A percentile compares a stretch with the other conserved stretches of the same genome.
Evolutionary conservation across 2,797 vertebrate species (phyloP).

Genomic region (Thalassophryne amazonica): DNA sequence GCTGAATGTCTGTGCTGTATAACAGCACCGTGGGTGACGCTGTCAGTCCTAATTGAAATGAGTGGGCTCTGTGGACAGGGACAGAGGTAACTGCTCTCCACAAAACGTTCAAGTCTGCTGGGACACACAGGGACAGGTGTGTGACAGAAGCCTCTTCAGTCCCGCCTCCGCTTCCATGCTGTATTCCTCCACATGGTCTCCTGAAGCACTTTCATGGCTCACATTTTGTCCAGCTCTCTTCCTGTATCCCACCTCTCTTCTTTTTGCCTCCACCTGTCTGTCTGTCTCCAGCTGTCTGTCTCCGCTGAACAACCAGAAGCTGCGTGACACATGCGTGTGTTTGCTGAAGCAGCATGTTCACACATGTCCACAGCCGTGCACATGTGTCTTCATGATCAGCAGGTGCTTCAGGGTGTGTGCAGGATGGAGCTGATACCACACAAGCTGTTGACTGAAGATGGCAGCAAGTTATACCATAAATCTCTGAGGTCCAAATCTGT

Average conservation of each 20-base stretch:
- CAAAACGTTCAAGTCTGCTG: constrained; percentile 7
- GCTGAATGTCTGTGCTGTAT: constrained; percentile 8
- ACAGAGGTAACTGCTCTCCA: constrained; percentile 41
- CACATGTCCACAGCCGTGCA: constrained; percentile 14
- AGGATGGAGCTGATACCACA: no score
- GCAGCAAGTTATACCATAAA: no score
- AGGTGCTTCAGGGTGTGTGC: no score
- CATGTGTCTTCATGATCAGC: not conserved
- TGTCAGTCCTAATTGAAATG: constrained; percentile 42
- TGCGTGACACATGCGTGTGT: constrained; percentile 15
- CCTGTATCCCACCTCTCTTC: not conserved
- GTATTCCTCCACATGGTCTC: not conserved
- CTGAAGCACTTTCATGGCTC: not conserved
- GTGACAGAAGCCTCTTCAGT: constrained; percentile 32
- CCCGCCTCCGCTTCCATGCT: not conserved
- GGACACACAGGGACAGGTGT: constrained; percentile 37
- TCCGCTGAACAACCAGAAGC: constrained; percentile 11
- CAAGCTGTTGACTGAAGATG: no score
- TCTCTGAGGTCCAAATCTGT: no score
- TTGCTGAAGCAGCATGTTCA: constrained; percentile 9
- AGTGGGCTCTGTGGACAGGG: constrained; percentile 22
- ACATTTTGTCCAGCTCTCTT: constrained; percentile 1
- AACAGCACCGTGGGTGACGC: constrained; percentile 19
- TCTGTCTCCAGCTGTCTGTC: constrained; percentile 21
- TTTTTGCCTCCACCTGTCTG: constrained; percentile 5